Evolutionary conservation across 1,140 invertebrate species (phyloP).

Genomic region (Neoseiulus cucumeris): DNA sequence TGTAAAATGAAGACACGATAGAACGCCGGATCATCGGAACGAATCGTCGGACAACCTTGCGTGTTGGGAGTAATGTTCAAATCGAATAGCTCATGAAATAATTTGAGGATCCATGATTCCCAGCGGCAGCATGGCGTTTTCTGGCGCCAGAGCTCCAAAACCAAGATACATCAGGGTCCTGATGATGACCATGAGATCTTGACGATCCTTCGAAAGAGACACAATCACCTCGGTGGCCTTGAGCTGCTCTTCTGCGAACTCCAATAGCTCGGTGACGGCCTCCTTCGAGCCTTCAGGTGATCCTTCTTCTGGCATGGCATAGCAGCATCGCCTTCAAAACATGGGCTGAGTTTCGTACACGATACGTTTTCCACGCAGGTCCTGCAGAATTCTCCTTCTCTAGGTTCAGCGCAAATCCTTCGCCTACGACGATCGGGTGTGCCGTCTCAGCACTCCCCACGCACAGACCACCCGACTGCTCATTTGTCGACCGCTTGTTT

Average conservation of each 20-base stretch:
- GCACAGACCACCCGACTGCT: slow-evolving; percentile 39
- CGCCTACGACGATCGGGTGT: slow-evolving; percentile 42
- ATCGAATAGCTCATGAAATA: slow-evolving; percentile 54
- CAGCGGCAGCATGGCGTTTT: slow-evolving; percentile 44
- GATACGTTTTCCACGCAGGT: neutral
- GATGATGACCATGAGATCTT: slow-evolving; percentile 58
- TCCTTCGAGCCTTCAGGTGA: slow-evolving; percentile 74
- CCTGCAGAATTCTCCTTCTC: slow-evolving; percentile 25
- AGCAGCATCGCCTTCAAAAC: slow-evolving; percentile 64
- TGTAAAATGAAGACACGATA: too few species aligned
- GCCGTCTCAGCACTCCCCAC: slow-evolving; percentile 43
- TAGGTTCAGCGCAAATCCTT: neutral
- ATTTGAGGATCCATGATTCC: slow-evolving; percentile 36
- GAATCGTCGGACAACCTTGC: too few species aligned
- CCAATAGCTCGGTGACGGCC: slow-evolving; percentile 70
- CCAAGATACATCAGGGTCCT: slow-evolving; percentile 92
- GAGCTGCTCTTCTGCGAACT: slow-evolving; percentile 83
- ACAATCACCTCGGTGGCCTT: slow-evolving; percentile 56
- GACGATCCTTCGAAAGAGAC: slow-evolving; percentile 58
- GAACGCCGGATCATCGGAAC: too few species aligned
- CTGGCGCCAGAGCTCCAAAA: slow-evolving; percentile 61
- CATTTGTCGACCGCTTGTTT: slow-evolving; percentile 18
- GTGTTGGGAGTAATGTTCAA: slow-evolving; percentile 31
- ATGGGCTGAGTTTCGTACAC: neutral
- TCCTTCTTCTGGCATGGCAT: slow-evolving; percentile 48